Evolutionary conservation across 1,140 invertebrate genomes (phyloP).

Genomic region (Leptinotarsa undecemlineata): DNA sequence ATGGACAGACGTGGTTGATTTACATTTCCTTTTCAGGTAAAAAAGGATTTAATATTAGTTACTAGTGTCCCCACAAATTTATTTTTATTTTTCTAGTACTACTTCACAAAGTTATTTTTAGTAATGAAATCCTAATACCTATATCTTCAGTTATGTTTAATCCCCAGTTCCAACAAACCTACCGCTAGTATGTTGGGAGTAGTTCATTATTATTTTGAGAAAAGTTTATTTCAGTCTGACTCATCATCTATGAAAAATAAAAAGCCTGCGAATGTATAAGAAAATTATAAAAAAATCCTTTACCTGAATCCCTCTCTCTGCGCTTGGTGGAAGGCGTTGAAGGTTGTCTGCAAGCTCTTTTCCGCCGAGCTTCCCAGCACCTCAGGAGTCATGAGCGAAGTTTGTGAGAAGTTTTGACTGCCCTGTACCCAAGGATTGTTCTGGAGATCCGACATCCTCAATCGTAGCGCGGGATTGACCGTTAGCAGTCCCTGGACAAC

Average conservation of each 20-base stretch:
- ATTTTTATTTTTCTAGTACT: too few relatives aligned
- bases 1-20: too few relatives aligned
- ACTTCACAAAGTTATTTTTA: too few relatives aligned
- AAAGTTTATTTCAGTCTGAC: not conserved
- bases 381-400: constrained; percentile 65
- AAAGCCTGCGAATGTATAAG: too few relatives aligned
- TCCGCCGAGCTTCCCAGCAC: constrained; percentile 54
- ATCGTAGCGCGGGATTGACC: constrained; percentile 74
- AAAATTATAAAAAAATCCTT: not conserved
- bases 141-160: constrained; percentile 57
- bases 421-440: constrained; percentile 69
- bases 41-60: too few relatives aligned
- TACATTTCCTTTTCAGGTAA: too few relatives aligned
- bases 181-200: not conserved
- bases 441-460: constrained; percentile 69
- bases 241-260: too few relatives aligned
- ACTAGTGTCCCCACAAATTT: too few relatives aligned
- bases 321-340: constrained; percentile 72
- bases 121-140: too few relatives aligned
- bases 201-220: not conserved
- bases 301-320: constrained; percentile 70
- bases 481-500: constrained; percentile 78
- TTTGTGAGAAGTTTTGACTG: constrained; percentile 53
- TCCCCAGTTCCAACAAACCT: constrained; percentile 46
- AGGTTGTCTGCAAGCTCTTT: constrained; percentile 62